These are phyloP conservation scores for Eptatretus burgeri DNA, from an alignment of 2,113 vertebrate species.

Conservation along the genomic window DNA sequence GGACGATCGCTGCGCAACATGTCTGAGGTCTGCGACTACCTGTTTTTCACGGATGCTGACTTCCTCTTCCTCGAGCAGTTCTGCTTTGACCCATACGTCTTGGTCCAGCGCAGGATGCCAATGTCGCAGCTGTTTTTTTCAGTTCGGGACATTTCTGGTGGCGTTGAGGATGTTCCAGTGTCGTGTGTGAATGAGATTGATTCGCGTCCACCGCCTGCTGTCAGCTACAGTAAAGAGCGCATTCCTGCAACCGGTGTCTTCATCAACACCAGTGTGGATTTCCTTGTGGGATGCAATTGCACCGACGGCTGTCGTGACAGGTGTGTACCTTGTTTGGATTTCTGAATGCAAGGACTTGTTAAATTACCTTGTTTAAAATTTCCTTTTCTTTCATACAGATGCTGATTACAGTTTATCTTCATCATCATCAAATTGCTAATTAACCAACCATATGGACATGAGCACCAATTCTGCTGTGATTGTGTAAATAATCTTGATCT, in stretches of 20 bases:
- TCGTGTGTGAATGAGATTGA: constrained; percentile 96
- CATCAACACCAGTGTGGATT: constrained; percentile 65
- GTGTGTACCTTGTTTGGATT: constrained; percentile 20
- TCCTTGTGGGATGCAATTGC: constrained; percentile 79
- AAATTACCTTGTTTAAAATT: neutral
- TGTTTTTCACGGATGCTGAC: constrained; percentile 57
- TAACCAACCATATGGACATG: too few relatives aligned
- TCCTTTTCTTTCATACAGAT: neutral
- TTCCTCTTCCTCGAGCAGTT: constrained; percentile 95
- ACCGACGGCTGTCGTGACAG: constrained; percentile 74
- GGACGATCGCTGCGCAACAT: constrained; percentile 68
- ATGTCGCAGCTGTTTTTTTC: constrained; percentile 70
- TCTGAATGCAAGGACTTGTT: too few relatives aligned
- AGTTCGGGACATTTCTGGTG: constrained; percentile 55
- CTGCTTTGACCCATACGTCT: constrained; percentile 75
- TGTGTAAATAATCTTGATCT: too few relatives aligned
- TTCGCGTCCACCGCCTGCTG: constrained; percentile 40
- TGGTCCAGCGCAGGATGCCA: constrained; percentile 72
- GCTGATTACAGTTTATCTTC: too few relatives aligned
- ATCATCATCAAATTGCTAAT: too few relatives aligned
- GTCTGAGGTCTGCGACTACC: constrained; percentile 69
- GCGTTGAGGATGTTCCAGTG: constrained; percentile 56
- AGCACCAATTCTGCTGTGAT: too few relatives aligned
- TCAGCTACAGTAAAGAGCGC: constrained; percentile 77
- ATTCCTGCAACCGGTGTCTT: constrained; percentile 67